Conservation (phyloP, 2,888 invertebrate genomes). For the Parnassius mnemosyne region DNA sequence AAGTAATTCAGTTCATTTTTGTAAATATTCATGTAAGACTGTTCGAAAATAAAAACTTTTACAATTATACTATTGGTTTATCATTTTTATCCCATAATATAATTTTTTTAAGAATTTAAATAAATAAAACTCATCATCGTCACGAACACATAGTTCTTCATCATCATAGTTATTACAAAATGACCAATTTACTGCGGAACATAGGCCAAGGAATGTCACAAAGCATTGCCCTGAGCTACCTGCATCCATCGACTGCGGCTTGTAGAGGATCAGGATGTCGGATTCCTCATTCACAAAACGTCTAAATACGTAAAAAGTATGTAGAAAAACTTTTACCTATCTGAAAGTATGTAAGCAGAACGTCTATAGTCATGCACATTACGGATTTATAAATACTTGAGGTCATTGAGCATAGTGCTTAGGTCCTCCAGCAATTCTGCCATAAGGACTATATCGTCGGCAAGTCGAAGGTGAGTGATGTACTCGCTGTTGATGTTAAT, state of each 20-base stretch:
- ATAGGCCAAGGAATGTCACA: no score
- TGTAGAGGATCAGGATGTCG: not conserved
- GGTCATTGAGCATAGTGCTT: no score
- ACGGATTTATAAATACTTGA: no score
- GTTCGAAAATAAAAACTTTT: conserved; percentile 33
- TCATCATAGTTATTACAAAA: no score
- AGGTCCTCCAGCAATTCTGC: no score
- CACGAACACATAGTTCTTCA: not conserved
- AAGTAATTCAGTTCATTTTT: conserved; percentile 24
- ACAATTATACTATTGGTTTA: conserved; percentile 9
- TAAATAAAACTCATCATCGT: not conserved
- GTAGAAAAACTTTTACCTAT: not conserved
- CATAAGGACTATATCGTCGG: no score
- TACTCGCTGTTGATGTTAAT: no score
- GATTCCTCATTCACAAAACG: not conserved
- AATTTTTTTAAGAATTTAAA: no score
- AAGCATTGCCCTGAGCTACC: no score
- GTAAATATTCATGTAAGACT: conserved; percentile 35
- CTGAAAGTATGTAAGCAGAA: not conserved
- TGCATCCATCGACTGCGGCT: no score
- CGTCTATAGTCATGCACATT: not conserved
- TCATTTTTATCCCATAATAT: not conserved
- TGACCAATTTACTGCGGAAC: no score
- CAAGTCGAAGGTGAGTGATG: no score
- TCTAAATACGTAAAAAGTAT: not conserved